Evolutionary conservation across 2,113 vertebrate species (phyloP).

Genomic region (Sturnira hondurensis): DNA sequence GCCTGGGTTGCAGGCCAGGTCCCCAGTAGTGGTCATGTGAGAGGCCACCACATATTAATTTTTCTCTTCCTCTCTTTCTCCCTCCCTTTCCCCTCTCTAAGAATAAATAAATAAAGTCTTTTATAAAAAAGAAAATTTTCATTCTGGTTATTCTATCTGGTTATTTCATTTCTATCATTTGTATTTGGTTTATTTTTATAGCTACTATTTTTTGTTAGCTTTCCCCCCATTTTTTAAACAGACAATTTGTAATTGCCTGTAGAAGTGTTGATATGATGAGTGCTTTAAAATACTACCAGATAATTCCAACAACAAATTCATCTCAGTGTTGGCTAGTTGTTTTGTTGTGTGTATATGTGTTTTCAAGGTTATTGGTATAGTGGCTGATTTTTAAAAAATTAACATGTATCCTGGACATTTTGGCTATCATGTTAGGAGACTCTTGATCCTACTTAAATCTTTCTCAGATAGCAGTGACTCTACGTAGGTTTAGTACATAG

Average conservation of each 20-base stretch:
- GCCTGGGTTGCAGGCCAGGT: too few species aligned
- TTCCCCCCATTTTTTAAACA: neutral
- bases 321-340: neutral
- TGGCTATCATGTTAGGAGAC: neutral
- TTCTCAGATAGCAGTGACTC: neutral
- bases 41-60: too few species aligned
- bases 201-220: neutral
- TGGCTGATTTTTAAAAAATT: neutral
- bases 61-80: too few species aligned
- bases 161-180: neutral
- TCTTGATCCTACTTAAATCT: neutral
- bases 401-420: neutral
- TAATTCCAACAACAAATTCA: neutral
- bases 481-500: neutral
- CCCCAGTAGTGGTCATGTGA: too few species aligned
- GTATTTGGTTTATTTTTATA: neutral
- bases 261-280: neutral
- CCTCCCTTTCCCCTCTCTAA: too few species aligned
- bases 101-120: too few species aligned
- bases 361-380: neutral
- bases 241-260: neutral
- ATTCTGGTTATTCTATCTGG: neutral
- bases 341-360: neutral
- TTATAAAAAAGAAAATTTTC: neutral
- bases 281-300: neutral